A percentile compares a stretch with the other conserved stretches of the same genome.
These are phyloP conservation scores for Seriola quinqueradiata DNA, from an alignment of 2,113 vertebrate genomes.

Conservation along the genomic window DNA sequence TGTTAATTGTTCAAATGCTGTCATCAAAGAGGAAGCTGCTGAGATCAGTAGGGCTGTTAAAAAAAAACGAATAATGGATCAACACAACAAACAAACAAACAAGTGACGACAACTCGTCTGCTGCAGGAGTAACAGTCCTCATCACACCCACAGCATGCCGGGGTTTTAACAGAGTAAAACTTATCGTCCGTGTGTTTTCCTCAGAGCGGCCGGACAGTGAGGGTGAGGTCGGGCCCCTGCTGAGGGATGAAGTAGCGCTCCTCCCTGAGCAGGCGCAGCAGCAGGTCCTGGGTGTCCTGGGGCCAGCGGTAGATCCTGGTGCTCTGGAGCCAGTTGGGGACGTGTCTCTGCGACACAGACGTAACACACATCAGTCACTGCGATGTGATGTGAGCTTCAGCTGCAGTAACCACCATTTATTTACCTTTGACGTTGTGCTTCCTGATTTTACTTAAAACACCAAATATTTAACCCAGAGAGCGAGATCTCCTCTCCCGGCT, in stretches of 20 bases:
- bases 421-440: not conserved
- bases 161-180: not conserved
- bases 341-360: slow-evolving; percentile 84
- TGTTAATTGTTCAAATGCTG: not conserved
- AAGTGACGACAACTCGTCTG: no score
- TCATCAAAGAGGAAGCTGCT: not conserved
- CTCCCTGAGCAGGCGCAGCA: slow-evolving; percentile 91
- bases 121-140: no score
- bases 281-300: slow-evolving; percentile 89
- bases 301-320: slow-evolving; percentile 94
- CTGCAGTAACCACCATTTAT: no score
- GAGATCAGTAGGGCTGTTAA: not conserved
- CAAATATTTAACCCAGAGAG: not conserved
- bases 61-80: not conserved
- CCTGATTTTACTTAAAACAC: not conserved
- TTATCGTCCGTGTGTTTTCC: not conserved
- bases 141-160: not conserved
- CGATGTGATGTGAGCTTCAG: not conserved
- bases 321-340: slow-evolving; percentile 95
- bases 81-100: not conserved
- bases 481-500: not conserved
- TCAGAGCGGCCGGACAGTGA: slow-evolving; percentile 85
- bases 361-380: not conserved
- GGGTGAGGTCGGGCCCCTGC: slow-evolving; percentile 87
- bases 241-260: slow-evolving; percentile 92